Conservation (phyloP, 2,797 vertebrate species). For the Okamejei kenojei region DNA sequence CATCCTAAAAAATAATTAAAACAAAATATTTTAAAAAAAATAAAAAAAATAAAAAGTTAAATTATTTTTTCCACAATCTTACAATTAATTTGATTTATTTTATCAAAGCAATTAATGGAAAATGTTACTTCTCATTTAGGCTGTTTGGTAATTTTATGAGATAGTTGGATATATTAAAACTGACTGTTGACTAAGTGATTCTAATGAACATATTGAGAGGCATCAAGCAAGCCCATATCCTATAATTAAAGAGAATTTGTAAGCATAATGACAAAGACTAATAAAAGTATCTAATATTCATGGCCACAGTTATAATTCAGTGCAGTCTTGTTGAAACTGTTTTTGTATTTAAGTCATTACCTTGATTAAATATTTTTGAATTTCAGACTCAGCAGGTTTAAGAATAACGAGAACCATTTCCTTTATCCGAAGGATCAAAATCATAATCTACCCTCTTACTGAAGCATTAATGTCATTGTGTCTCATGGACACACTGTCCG, state of each 20-base stretch:
- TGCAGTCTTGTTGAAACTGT: no score
- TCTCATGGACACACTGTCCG: not conserved
- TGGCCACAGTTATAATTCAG: not conserved
- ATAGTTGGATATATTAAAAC: not conserved
- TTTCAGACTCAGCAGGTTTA: not conserved
- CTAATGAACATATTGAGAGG: not conserved
- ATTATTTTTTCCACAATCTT: not conserved
- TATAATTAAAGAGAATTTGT: not conserved
- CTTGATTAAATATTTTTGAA: not conserved
- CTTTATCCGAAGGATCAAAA: not conserved
- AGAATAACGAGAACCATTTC: not conserved
- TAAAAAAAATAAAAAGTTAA: no score
- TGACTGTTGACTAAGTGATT: not conserved
- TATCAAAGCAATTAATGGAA: not conserved
- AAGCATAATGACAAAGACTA: not conserved
- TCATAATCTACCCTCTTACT: not conserved
- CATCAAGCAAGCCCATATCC: not conserved
- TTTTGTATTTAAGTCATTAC: no score
- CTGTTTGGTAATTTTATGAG: not conserved
- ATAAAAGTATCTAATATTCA: not conserved
- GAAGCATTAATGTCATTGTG: not conserved
- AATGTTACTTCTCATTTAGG: not conserved
- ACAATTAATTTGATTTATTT: not conserved
- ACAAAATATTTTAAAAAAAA: not conserved
- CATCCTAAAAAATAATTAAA: not conserved